Evolutionary conservation across 2,113 vertebrate genomes (phyloP).

Genomic region (Collichthys lucidus): DNA sequence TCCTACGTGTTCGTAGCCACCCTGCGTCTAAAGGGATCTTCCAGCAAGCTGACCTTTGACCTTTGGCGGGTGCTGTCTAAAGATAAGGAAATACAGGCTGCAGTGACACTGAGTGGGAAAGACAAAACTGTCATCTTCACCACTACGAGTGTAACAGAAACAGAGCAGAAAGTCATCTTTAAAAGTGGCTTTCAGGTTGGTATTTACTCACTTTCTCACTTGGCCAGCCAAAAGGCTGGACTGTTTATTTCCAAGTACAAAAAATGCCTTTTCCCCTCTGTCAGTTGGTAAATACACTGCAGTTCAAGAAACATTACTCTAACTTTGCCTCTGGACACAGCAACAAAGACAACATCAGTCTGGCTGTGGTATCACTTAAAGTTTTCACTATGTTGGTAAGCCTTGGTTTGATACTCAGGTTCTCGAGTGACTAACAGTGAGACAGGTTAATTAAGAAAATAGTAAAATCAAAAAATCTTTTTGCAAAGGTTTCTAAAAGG

Average conservation of each 20-base stretch:
- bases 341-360: background rate
- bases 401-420: background rate
- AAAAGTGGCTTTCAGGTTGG: constrained; percentile 77
- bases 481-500: no score
- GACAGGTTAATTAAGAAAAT: background rate
- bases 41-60: constrained; percentile 75
- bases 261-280: background rate
- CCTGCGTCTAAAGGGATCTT: constrained; percentile 76
- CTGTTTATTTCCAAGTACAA: background rate
- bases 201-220: background rate
- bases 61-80: constrained; percentile 85
- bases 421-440: background rate
- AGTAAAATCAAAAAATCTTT: background rate
- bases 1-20: constrained; percentile 87
- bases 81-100: constrained; percentile 79
- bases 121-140: constrained; percentile 79
- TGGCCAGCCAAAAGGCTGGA: no score
- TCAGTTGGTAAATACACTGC: background rate
- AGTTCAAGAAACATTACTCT: background rate
- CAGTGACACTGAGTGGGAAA: constrained; percentile 80
- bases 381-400: background rate
- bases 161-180: constrained; percentile 76
- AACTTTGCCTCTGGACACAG: background rate
- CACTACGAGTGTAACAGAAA: constrained; percentile 68
- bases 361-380: background rate